phyloP scores from a whole-genome alignment of 2,797 vertebrate genomes.

The Pseudochaenichthys georgianus region DNA sequence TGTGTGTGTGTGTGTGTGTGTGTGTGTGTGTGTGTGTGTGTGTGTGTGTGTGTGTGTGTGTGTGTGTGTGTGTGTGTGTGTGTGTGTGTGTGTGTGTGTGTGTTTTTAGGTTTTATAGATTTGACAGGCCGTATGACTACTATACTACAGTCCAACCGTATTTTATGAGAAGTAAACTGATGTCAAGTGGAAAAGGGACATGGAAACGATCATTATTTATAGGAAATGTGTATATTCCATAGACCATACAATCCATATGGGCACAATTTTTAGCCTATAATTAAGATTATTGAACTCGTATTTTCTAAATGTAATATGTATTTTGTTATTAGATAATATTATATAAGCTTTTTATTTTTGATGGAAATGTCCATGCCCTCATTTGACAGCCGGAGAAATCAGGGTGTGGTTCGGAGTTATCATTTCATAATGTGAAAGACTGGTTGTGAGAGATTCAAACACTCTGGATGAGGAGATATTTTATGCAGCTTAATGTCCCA shows the following conservation, averaged over 20 bases:
- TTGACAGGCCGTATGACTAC: slow-evolving; percentile 29
- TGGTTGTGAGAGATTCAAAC: not conserved
- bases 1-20: slow-evolving; percentile 14
- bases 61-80: slow-evolving; percentile 14
- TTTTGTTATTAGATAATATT: not conserved
- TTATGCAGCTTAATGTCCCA: slow-evolving; percentile 9
- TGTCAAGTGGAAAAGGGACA: not conserved
- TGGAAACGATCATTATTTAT: not conserved
- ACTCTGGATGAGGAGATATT: not conserved
- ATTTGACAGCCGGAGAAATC: not conserved
- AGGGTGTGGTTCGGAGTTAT: not conserved
- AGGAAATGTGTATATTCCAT: not conserved
- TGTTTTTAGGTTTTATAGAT: slow-evolving; percentile 34
- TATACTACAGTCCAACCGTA: not conserved
- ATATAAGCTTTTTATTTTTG: not conserved
- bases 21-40: slow-evolving; percentile 14
- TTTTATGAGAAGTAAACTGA: slow-evolving; percentile 15
- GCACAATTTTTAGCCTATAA: not conserved
- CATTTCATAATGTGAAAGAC: not conserved
- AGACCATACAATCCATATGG: not conserved
- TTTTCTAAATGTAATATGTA: not conserved
- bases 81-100: slow-evolving; percentile 12
- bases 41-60: slow-evolving; percentile 16
- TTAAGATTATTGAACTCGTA: not conserved
- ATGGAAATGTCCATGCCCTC: slow-evolving; percentile 4